A percentile compares a stretch with the other conserved stretches of the same genome.
These are phyloP conservation scores for Arothron firmamentum DNA, from an alignment of 2,113 vertebrate species.

Conservation along the genomic window DNA sequence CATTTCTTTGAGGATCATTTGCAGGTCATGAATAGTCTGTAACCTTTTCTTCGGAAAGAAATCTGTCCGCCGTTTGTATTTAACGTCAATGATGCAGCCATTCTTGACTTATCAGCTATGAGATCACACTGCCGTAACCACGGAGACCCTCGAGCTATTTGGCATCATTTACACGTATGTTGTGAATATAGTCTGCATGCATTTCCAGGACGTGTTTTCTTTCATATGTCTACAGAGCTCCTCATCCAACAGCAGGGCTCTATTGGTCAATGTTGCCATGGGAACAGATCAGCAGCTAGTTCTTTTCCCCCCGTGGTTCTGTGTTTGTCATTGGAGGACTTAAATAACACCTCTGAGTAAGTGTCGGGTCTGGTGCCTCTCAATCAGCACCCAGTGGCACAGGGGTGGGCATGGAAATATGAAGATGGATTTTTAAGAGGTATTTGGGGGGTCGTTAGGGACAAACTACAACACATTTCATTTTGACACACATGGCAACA, in stretches of 20 bases:
- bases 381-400: slow-evolving; percentile 21
- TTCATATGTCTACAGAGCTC: slow-evolving; percentile 63
- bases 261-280: slow-evolving; percentile 72
- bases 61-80: too few relatives aligned
- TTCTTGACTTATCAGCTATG: too few relatives aligned
- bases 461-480: too few relatives aligned
- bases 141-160: too few relatives aligned
- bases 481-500: too few relatives aligned
- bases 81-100: too few relatives aligned
- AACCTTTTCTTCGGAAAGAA: too few relatives aligned
- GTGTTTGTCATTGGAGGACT: slow-evolving; percentile 50
- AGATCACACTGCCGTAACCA: too few relatives aligned
- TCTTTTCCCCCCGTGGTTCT: slow-evolving; percentile 41
- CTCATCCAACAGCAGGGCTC: slow-evolving; percentile 61
- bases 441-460: too few relatives aligned
- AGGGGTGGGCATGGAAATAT: background rate
- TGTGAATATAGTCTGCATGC: background rate
- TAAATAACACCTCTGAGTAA: slow-evolving; percentile 51
- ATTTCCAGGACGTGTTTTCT: slow-evolving; percentile 41
- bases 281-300: slow-evolving; percentile 69
- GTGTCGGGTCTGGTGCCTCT: slow-evolving; percentile 34
- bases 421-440: too few relatives aligned
- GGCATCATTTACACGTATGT: too few relatives aligned
- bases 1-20: background rate
- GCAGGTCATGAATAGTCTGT: too few relatives aligned